Conservation (phyloP, 2,113 vertebrate genomes). For the Monopterus albus region DNA sequence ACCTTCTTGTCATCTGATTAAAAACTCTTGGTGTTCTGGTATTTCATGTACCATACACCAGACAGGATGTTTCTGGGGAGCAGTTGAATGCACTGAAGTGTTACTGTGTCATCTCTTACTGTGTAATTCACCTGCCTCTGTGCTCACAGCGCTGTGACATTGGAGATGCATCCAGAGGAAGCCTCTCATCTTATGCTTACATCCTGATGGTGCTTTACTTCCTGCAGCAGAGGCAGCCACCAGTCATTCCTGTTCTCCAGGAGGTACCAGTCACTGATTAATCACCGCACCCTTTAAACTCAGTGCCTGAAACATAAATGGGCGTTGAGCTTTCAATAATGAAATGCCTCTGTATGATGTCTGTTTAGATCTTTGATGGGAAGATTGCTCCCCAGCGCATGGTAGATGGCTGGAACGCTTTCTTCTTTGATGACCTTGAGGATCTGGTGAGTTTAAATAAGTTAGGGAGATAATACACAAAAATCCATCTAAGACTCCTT, state of each 20-base stretch:
- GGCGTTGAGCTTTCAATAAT: neutral
- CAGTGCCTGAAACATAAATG: neutral
- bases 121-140: constrained; percentile 10
- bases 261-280: constrained; percentile 82
- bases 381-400: constrained; percentile 90
- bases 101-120: no score
- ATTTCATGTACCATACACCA: no score
- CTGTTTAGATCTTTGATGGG: constrained; percentile 92
- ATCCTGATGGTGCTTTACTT: constrained; percentile 99
- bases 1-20: no score
- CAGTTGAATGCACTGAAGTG: no score
- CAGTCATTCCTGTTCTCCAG: constrained; percentile 96
- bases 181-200: constrained; percentile 98
- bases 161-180: constrained; percentile 96
- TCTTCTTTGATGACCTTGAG: constrained; percentile 93
- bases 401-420: constrained; percentile 99
- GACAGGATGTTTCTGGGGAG: no score
- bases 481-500: no score
- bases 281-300: neutral
- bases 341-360: neutral
- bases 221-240: constrained; percentile 95
- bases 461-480: no score
- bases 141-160: constrained; percentile 94
- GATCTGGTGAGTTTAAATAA: constrained; percentile 86
- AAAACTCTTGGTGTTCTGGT: no score